phyloP scores from a whole-genome alignment of 2,113 vertebrate genomes.

The Jaculus jaculus region DNA sequence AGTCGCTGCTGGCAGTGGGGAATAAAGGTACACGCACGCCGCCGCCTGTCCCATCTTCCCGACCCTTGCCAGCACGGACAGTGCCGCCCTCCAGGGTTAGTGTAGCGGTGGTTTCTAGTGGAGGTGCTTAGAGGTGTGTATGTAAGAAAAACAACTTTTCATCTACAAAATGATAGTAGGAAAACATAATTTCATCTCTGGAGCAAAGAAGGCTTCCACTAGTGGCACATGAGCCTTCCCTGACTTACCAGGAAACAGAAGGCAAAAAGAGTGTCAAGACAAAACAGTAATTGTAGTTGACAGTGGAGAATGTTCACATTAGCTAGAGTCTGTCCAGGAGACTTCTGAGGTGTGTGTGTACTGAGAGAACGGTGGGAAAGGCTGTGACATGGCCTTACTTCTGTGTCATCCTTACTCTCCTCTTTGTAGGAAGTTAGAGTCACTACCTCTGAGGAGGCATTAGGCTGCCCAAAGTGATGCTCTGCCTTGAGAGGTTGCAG shows the following conservation, averaged over 20 bases:
- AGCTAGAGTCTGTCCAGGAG: background rate
- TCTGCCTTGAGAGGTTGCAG: background rate
- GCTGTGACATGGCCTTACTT: background rate
- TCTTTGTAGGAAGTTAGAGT: background rate
- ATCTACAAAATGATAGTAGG: background rate
- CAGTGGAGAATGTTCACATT: constrained; percentile 17
- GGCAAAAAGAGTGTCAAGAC: constrained; percentile 8
- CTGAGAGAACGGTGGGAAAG: background rate
- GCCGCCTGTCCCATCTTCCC: fast-evolving
- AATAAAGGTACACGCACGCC: constrained; percentile 48
- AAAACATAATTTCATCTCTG: background rate
- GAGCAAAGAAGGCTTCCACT: background rate
- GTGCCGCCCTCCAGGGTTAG: background rate
- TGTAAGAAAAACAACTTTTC: background rate
- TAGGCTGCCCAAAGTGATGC: background rate
- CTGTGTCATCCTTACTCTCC: background rate
- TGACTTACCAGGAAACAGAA: constrained; percentile 43
- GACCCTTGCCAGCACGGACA: background rate
- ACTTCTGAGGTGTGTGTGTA: background rate
- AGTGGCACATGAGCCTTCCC: background rate
- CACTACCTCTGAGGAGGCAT: background rate
- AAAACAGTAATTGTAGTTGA: constrained; percentile 8
- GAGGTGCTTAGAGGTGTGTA: background rate
- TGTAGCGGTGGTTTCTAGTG: background rate
- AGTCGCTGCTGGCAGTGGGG: background rate